Evolutionary conservation across 2,797 vertebrate genomes (phyloP).

Genomic region (Malurus splendens): DNA sequence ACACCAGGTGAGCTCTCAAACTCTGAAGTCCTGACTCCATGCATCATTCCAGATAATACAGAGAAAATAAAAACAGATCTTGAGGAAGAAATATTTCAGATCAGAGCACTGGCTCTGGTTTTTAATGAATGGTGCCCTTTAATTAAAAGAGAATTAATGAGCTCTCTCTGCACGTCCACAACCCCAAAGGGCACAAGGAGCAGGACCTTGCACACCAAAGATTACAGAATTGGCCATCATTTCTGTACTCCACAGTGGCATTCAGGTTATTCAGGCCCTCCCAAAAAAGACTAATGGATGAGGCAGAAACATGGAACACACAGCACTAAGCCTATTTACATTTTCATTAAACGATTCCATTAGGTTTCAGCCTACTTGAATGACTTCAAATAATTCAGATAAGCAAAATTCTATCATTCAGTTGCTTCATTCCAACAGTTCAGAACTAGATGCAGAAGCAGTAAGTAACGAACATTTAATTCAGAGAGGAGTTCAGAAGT

Average conservation of each 20-base stretch:
- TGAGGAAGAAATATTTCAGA: background rate
- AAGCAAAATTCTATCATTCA: background rate
- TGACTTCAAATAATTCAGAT: slow-evolving; percentile 38
- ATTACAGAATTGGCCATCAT: background rate
- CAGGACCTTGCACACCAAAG: background rate
- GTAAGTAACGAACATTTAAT: background rate
- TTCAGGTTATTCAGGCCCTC: background rate
- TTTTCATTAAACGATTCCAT: slow-evolving; percentile 13
- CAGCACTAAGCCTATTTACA: slow-evolving; percentile 1
- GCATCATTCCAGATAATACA: background rate
- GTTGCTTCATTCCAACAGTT: slow-evolving; percentile 12
- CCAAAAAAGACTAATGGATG: background rate
- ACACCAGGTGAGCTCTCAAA: background rate
- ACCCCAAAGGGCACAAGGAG: background rate
- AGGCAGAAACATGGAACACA: background rate
- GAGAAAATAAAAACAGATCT: background rate
- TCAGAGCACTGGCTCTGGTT: background rate
- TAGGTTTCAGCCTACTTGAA: slow-evolving; percentile 48
- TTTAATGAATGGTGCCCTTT: background rate
- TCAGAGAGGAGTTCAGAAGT: background rate
- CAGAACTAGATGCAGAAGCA: background rate
- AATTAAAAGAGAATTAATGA: background rate
- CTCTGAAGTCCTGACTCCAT: background rate
- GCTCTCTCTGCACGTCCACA: background rate
- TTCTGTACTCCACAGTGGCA: background rate